Evolutionary conservation across 2,797 vertebrate species (phyloP).

Genomic region (Melanotaenia maccullochi): DNA sequence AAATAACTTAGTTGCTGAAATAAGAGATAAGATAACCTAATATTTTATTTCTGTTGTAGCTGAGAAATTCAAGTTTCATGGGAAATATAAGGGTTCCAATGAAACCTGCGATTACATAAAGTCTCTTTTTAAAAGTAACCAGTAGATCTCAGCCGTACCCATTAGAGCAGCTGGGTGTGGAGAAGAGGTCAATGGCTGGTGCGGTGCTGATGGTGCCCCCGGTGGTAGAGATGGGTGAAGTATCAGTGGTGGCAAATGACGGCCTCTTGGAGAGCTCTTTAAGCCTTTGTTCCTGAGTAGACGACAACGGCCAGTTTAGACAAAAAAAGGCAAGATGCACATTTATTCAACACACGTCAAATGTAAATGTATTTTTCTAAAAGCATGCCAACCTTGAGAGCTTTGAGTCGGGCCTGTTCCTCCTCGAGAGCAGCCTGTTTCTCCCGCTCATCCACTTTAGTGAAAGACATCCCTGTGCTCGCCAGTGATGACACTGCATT

Average conservation of each 20-base stretch:
- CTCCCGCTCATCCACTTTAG: slow-evolving; percentile 98
- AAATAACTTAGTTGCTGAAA: not conserved
- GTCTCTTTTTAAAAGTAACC: not conserved
- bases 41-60: not conserved
- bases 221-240: slow-evolving; percentile 94
- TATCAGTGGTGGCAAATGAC: slow-evolving; percentile 94
- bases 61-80: not conserved
- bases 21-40: not conserved
- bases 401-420: slow-evolving; percentile 96
- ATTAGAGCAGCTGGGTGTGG: slow-evolving; percentile 96
- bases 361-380: not conserved
- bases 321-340: slow-evolving; percentile 7
- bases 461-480: slow-evolving; percentile 97
- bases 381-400: slow-evolving; percentile 89
- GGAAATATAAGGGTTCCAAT: too few species aligned
- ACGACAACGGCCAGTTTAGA: slow-evolving; percentile 21
- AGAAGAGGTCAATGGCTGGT: slow-evolving; percentile 96
- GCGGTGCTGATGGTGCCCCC: slow-evolving; percentile 94
- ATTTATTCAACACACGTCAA: too few species aligned
- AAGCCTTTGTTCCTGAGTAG: slow-evolving; percentile 91
- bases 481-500: slow-evolving; percentile 97
- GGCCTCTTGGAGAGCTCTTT: slow-evolving; percentile 99
- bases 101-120: too few species aligned
- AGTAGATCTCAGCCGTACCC: slow-evolving; percentile 80
- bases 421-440: slow-evolving; percentile 98